Base-by-base conservation (phyloP, 2,797 vertebrate species). In the Euphonia xanthogaster region DNA sequence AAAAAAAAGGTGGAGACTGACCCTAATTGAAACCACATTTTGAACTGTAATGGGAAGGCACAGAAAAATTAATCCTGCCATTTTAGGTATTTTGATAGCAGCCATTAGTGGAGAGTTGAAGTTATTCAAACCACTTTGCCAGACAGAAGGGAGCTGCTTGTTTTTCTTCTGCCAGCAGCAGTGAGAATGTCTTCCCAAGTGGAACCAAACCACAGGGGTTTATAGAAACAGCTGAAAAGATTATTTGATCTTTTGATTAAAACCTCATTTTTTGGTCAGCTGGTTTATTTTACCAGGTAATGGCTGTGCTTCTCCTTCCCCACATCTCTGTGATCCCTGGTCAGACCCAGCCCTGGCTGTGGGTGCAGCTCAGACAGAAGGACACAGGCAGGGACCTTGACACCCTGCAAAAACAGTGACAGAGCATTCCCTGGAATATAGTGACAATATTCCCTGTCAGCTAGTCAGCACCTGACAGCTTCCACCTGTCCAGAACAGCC, bases 61-160 rank as follows among this genome's bases (percentile, higher is more conserved):
- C 39, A 70, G 91, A 47, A 86, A 78, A 75, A 92, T 57, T 28
- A 88, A 81, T 92, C 80, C 92, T 86, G 72, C 86, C 74, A 81
- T 65, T 94, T 62, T 42, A 62, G 58, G 88, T 65, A 42, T 86
- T 93, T 96, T 81, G 76, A 95, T 92, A 92, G 92, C 91, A 88
- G 73, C 91, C 77, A 54, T 95, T 94, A 72, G 55, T 35, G 24
- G 35, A 51, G 83, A 84, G 62, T 37, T 58, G 55, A 44, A 88
- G 77, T 48, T 81, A 45, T 73, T 86, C 10, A 21, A 90, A 48
- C 70, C 83, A 40, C 80, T 93, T 86, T 51, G 77, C 63, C 80
- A 86, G 92, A 88, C 62, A 81, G 74, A 78, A 28, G 39, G 8
- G 88, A 90, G 58, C 66, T 44, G 76, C 90, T 84, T 86, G 50